Base-by-base conservation (phyloP, 2,888 invertebrate genomes). In the Cantharis flavilabris region DNA sequence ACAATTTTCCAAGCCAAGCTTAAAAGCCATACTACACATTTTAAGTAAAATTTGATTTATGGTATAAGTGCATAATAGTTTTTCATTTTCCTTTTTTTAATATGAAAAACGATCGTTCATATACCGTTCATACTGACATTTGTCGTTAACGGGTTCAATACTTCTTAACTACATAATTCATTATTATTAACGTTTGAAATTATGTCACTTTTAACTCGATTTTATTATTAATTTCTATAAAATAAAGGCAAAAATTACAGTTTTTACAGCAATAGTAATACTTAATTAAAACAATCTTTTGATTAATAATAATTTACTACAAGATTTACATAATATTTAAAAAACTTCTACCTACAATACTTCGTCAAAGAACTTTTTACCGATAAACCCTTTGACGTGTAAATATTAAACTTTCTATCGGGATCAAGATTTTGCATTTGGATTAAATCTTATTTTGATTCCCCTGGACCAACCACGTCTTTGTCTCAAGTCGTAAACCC, bases 31-130 rank as follows among this genome's bases (percentile, higher is more conserved):
- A 49, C n/a, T 49, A 49, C 49, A 49, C 65, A 67, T 67, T 23
- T 26, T 26, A 67, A 67, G 26, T 67, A 67, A 67, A 67, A 67
- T 18, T 23, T 67, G 65, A 67, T 67, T 67, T 67, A 67, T 67
- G 65, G 26, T 11, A n/a, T 67, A 67, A 67, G 65, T 67, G 65
- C 65, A 67, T 11, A 67, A 67, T 67, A 67, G n/a, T 67, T 67
- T 67, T 67, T 67, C 65, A 67, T 67, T 67, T 16, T n/a, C n/a
- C 14, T 5, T 65, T 67, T 67, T 67, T 67, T 23, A 67, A 67
- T 67, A 67, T 67, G 65, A 67, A 67, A 23, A 67, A 23, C 26
- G 65, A 64, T 64, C 18, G 64, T 64, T 23, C 13, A 23, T 20
- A 65, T 13, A 65, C n/a, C 65, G 20, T 23, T 65, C 13, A 67